Conservation (phyloP, 2,888 invertebrate genomes). For the Drosophila silvestris region DNA sequence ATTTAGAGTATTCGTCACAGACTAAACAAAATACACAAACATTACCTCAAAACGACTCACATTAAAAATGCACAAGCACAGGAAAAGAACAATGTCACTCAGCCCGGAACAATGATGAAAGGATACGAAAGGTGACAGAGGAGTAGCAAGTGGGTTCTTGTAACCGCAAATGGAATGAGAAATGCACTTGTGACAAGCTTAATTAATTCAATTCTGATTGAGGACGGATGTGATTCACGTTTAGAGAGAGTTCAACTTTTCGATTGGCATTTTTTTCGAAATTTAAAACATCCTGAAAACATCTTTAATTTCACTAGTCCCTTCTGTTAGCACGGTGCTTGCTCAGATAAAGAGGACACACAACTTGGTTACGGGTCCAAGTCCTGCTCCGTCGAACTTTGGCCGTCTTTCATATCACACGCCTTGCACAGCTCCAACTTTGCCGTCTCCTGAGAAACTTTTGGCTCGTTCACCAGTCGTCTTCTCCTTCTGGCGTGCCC, state of each 20-base stretch:
- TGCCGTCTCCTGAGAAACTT: conserved; percentile 59
- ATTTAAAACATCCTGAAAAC: conserved; percentile 18
- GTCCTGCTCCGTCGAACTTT: conserved; percentile 60
- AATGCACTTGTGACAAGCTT: conserved; percentile 49
- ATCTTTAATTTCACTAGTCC: conserved; percentile 32
- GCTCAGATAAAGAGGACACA: conserved; percentile 43
- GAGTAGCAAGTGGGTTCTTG: neutral
- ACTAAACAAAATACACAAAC: conserved; percentile 49
- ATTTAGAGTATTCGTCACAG: conserved; percentile 18
- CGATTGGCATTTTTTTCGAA: conserved; percentile 42
- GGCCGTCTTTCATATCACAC: conserved; percentile 76
- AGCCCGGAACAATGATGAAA: conserved; percentile 22
- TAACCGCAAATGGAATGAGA: conserved; percentile 6
- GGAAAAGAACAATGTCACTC: conserved; percentile 57
- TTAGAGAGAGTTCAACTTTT: conserved; percentile 22
- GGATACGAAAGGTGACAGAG: conserved; percentile 5
- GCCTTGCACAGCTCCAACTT: conserved; percentile 63
- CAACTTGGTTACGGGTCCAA: conserved; percentile 22
- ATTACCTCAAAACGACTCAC: conserved; percentile 63
- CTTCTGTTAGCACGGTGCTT: neutral
- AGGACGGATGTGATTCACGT: conserved; percentile 32
- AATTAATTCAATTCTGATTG: conserved; percentile 70
- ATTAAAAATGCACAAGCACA: conserved; percentile 66
- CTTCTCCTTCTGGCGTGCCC: neutral
- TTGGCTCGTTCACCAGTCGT: conserved; percentile 46